phyloP scores from a whole-genome alignment of 1,140 invertebrate species.

The Drosophila trapezifrons region DNA sequence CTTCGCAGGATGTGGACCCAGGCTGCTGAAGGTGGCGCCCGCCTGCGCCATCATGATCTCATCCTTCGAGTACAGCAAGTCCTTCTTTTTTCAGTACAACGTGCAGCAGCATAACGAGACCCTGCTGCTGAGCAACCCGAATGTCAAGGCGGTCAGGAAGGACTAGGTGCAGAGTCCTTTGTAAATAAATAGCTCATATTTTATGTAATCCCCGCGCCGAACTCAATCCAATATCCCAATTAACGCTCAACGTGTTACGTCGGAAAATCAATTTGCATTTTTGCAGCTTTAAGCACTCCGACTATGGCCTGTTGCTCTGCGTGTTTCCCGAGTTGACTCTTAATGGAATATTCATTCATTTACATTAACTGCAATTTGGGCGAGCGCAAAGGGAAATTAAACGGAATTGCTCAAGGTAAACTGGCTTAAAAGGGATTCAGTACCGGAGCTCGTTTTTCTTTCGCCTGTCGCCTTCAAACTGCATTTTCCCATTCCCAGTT shows the following conservation, averaged over 20 bases:
- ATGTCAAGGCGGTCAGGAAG: conserved; percentile 30
- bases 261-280: conserved; percentile 53
- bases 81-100: conserved; percentile 90
- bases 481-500: conserved; percentile 18
- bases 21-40: conserved; percentile 96
- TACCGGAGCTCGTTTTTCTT: conserved; percentile 5
- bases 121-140: conserved; percentile 51
- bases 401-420: conserved; percentile 26
- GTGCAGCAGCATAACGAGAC: conserved; percentile 84
- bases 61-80: conserved; percentile 97
- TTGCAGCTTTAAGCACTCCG: conserved; percentile 12
- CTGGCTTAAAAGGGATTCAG: neutral
- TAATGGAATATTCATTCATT: conserved; percentile 61
- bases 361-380: conserved; percentile 58
- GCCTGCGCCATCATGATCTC: conserved; percentile 99
- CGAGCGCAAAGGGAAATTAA: conserved; percentile 40
- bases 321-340: conserved; percentile 23
- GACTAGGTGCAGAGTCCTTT: conserved; percentile 41
- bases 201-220: conserved; percentile 13
- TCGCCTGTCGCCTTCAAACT: conserved; percentile 6
- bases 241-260: conserved; percentile 25
- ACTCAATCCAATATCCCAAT: conserved; percentile 40
- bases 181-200: conserved; percentile 50
- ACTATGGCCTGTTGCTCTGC: conserved; percentile 24
- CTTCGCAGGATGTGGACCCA: conserved; percentile 92